A percentile compares a stretch with the other conserved stretches of the same genome.
phyloP scores from a whole-genome alignment of 2,797 vertebrate species.

The Paratrypauchen microcephalus region DNA sequence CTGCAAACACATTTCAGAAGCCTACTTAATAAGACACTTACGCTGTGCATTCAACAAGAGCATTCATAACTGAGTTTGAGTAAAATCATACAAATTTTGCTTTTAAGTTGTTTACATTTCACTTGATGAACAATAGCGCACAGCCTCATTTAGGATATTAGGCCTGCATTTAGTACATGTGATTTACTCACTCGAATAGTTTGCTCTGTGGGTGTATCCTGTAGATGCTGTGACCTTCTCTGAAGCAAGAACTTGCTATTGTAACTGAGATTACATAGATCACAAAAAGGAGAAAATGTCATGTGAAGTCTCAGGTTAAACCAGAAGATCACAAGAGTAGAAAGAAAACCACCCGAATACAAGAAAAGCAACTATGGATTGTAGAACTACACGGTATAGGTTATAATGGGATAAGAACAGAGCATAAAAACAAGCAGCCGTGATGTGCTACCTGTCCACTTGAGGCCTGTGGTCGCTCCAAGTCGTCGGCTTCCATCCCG shows the following conservation, averaged over 20 bases:
- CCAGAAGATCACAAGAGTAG: neutral
- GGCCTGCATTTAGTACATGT: neutral
- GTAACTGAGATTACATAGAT: conserved; percentile 29
- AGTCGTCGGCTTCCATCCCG: conserved; percentile 32
- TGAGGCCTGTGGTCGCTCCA: conserved; percentile 45
- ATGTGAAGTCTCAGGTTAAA: neutral
- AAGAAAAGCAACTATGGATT: too few relatives aligned
- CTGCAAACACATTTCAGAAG: conserved; percentile 34
- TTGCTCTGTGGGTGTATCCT: conserved; percentile 30
- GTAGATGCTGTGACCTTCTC: conserved; percentile 45
- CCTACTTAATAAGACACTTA: neutral
- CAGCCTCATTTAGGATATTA: too few relatives aligned
- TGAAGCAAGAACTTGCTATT: conserved; percentile 53
- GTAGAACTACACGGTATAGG: neutral
- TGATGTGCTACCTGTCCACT: conserved; percentile 46
- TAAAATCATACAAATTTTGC: too few relatives aligned
- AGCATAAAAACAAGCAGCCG: neutral
- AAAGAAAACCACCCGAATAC: neutral
- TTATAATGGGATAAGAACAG: neutral
- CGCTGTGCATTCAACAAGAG: neutral
- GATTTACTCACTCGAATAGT: conserved; percentile 15
- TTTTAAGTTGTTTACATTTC: too few relatives aligned
- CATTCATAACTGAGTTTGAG: neutral
- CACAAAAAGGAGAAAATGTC: neutral
- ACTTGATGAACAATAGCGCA: too few relatives aligned